Percentiles rank a stretch among this genome's conserved stretches.
These are phyloP conservation scores for Dioctria linearis DNA, from an alignment of 2,888 invertebrate genomes.

Conservation along the genomic window DNA sequence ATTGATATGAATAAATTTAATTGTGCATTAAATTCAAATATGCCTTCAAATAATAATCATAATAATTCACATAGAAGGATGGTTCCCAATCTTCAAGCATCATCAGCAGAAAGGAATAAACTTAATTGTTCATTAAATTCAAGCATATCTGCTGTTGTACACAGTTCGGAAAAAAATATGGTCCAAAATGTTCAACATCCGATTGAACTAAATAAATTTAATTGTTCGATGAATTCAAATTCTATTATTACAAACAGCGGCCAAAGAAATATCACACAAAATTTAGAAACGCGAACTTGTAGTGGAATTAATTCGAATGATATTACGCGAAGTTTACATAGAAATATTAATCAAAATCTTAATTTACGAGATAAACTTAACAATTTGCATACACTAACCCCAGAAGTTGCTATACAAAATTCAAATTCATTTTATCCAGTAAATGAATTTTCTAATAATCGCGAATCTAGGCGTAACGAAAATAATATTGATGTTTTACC, in stretches of 20 bases:
- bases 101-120: slow-evolving; percentile 25
- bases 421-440: slow-evolving; percentile 7
- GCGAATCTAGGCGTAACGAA: background rate
- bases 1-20: slow-evolving; percentile 11
- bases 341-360: slow-evolving; percentile 20
- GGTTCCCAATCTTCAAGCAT: slow-evolving; percentile 49
- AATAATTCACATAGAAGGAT: slow-evolving; percentile 50
- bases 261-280: slow-evolving; percentile 7
- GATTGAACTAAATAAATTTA: slow-evolving; percentile 16
- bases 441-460: slow-evolving; percentile 9
- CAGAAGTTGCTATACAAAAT: background rate
- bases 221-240: background rate
- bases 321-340: background rate
- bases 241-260: background rate
- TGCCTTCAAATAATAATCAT: too few relatives aligned
- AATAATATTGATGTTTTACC: background rate
- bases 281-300: background rate
- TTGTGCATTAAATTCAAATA: background rate
- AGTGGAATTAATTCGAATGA: background rate
- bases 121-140: background rate
- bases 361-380: background rate
- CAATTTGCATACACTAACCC: background rate
- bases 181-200: background rate
- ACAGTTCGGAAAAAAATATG: slow-evolving; percentile 1
- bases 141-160: background rate